Evolutionary conservation across 92 coral and sea anemone genomes (phyloP).

Genomic region (Actinernus sp.): DNA sequence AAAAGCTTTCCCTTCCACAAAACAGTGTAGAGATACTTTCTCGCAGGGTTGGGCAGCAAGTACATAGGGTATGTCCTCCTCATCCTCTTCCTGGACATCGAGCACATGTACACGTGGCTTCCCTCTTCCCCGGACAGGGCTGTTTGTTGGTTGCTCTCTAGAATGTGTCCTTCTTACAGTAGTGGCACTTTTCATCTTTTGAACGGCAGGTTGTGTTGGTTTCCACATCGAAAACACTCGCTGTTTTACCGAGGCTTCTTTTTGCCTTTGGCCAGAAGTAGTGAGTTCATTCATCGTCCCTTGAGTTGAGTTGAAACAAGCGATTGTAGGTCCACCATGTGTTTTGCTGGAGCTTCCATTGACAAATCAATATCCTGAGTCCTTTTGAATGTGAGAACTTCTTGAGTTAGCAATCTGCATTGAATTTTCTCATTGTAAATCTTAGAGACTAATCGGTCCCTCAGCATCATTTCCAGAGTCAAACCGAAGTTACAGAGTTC

Average conservation of each 20-base stretch:
- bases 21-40: constrained; percentile 8
- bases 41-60: constrained; percentile 10
- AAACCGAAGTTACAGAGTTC: constrained; percentile 49
- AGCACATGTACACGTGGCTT: constrained; percentile 3
- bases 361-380: constrained; percentile 37
- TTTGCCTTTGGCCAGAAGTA: no score
- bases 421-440: no score
- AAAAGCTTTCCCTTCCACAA: constrained; percentile 30
- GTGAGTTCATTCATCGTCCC: neutral
- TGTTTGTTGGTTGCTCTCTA: neutral
- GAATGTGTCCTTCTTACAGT: constrained; percentile 44
- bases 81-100: constrained; percentile 11
- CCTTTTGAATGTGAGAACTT: constrained; percentile 27
- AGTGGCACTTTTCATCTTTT: constrained; percentile 29
- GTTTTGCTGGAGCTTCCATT: constrained; percentile 20
- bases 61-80: constrained; percentile 40
- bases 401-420: constrained; percentile 50
- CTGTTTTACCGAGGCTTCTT: no score
- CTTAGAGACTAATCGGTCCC: constrained; percentile 41
- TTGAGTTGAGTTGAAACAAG: no score
- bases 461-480: constrained; percentile 53
- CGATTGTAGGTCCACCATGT: constrained; percentile 26
- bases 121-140: constrained; percentile 1
- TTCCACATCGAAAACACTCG: constrained; percentile 37
- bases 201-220: constrained; percentile 49